phyloP scores from a whole-genome alignment of 2,113 vertebrate species.

The Tricholaema leucomelas region DNA sequence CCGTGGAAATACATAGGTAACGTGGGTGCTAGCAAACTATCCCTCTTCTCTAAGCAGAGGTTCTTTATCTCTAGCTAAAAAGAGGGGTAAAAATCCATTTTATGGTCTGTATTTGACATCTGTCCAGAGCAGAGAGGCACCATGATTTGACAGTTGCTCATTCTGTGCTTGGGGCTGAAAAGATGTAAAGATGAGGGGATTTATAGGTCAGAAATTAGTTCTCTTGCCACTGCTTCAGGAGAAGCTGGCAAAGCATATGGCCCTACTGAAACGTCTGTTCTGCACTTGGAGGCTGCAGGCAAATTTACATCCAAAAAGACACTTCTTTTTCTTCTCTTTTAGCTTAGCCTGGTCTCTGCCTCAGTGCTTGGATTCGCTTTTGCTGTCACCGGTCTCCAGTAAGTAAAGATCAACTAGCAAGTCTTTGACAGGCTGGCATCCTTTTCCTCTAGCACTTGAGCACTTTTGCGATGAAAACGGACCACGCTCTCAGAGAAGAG shows the following conservation, averaged over 20 bases:
- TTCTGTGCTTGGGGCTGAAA: background rate
- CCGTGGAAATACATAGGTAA: background rate
- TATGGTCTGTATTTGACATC: background rate
- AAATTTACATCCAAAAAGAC: background rate
- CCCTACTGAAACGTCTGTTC: background rate
- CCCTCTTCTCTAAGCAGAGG: background rate
- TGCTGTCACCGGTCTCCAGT: background rate
- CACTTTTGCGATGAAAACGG: background rate
- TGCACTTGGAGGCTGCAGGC: background rate
- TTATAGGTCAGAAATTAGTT: constrained; percentile 45
- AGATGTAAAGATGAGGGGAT: background rate
- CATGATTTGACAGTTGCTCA: background rate
- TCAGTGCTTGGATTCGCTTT: background rate
- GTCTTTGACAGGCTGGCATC: background rate
- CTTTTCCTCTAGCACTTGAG: background rate
- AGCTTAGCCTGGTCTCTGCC: background rate
- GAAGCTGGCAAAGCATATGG: constrained; percentile 30
- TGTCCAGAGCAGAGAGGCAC: background rate
- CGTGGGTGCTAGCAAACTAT: background rate
- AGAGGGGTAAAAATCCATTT: background rate
- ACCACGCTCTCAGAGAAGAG: background rate
- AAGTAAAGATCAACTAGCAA: background rate
- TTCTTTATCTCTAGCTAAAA: background rate
- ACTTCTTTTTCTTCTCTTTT: background rate
- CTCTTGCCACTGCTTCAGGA: background rate